These are phyloP conservation scores for Osmerus eperlanus DNA, from an alignment of 2,113 vertebrate species.

Conservation along the genomic window DNA sequence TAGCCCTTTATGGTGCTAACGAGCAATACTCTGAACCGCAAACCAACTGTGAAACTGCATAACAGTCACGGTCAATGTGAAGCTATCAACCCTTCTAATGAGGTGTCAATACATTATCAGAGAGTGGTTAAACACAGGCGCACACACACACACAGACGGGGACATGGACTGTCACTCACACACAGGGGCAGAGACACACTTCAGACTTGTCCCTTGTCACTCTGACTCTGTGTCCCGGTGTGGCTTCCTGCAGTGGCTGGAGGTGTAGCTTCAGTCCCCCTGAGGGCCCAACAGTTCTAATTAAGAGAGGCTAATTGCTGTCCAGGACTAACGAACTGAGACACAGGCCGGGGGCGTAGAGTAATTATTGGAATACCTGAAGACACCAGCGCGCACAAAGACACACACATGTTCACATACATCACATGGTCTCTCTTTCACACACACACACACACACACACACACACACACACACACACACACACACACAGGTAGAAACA, in stretches of 20 bases:
- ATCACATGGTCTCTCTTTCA: too few relatives aligned
- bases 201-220: neutral
- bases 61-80: constrained; percentile 1
- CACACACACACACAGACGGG: constrained; percentile 1
- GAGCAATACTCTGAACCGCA: neutral
- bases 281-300: constrained; percentile 27
- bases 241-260: constrained; percentile 13
- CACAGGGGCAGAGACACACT: neutral
- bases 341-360: constrained; percentile 28
- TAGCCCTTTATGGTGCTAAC: neutral
- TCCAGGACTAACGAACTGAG: constrained; percentile 30
- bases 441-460: constrained; percentile 6
- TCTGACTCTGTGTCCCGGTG: too few relatives aligned
- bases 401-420: constrained; percentile 14
- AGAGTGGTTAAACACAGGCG: neutral
- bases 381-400: constrained; percentile 22
- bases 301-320: constrained; percentile 56
- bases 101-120: neutral
- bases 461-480: neutral
- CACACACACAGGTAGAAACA: constrained; percentile 4
- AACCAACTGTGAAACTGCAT: neutral
- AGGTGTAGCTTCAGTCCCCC: constrained; percentile 35
- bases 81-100: constrained; percentile 2
- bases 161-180: neutral
- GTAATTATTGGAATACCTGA: constrained; percentile 44